Evolutionary conservation across 2,888 invertebrate species (phyloP), one percentile per base, ranked within the genome.

Genomic region (Cryptophagus acutangulus): DNA sequence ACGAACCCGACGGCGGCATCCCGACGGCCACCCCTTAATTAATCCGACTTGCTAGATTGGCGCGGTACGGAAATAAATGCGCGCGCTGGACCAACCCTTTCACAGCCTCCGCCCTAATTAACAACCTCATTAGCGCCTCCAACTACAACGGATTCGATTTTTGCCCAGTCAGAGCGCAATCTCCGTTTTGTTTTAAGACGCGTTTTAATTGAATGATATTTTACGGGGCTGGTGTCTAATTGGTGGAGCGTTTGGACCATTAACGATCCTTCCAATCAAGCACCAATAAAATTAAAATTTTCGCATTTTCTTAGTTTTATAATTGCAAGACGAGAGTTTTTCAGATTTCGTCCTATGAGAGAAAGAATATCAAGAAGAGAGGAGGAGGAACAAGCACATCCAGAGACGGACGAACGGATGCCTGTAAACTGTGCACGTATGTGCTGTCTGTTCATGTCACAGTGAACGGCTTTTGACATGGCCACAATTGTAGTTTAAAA

Each of bases 41-140:
- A 67, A 66, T 65, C 63, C 63, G 51, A 43, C 42, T 53, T 40
- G 58, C 59, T 63, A 65, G 64, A 65, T 64, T 65, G 65, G 66
- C 54, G 57, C 56, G 49, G 54, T 74, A 74, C 74, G 74, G 74
- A 72, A 74, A 74, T 46, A 52, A 55, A 58, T 59, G 65, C 65
- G 60, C 61, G 55, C 57, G 56, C 63, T 63, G 63, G 63, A 62
- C 64, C 66, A 65, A 65, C 64, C 66, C 66, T 67, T 66, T 60
- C 58, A 44, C 61, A 62, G 62, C 63, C 64, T 62, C 64, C 63
- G 66, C 65, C 64, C 59, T 63, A 66, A 66, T 66, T 66, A 66
- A 64, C 62, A 55, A 45, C 28, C 58, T 63, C 59, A 62, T 62
- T 63, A 62, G 55, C 53, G 52, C 51, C 49, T 26, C 28, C 33